Conservation (phyloP, 35 echinoderm and acorn worm species). For the Amphiura filiformis region DNA sequence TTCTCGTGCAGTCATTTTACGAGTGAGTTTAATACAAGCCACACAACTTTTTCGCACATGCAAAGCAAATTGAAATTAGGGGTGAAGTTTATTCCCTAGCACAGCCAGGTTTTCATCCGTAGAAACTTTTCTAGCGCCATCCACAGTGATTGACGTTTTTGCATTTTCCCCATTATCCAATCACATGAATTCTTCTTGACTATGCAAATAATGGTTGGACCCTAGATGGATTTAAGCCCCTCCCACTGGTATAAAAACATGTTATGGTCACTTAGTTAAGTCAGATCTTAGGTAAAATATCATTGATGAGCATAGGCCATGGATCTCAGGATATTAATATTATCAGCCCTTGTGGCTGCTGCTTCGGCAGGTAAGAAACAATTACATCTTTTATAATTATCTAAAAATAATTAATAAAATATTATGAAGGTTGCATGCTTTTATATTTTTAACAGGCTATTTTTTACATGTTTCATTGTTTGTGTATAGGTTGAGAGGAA, state of each 20-base stretch:
- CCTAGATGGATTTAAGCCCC: not conserved
- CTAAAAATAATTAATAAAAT: not conserved
- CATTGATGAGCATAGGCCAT: not conserved
- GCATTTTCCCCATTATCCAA: not conserved
- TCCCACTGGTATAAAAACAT: not conserved
- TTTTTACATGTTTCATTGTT: no score
- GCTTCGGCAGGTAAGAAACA: not conserved
- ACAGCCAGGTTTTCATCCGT: not conserved
- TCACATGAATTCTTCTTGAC: not conserved
- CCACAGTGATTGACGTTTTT: not conserved
- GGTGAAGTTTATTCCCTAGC: not conserved
- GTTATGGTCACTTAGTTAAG: not conserved
- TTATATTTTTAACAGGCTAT: no score
- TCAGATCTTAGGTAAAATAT: not conserved
- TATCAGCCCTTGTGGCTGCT: not conserved
- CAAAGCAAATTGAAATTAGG: not conserved
- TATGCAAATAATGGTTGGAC: not conserved
- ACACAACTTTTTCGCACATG: no score
- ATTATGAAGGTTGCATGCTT: no score
- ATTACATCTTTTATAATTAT: not conserved
- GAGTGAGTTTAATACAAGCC: no score
- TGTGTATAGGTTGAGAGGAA: no score
- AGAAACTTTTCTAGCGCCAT: not conserved
- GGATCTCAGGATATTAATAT: slow-evolving; percentile 1
- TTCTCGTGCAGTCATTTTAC: no score